These are phyloP conservation scores for Palythoa grandis DNA, from an alignment of 92 coral and sea anemone species.

Conservation along the genomic window DNA sequence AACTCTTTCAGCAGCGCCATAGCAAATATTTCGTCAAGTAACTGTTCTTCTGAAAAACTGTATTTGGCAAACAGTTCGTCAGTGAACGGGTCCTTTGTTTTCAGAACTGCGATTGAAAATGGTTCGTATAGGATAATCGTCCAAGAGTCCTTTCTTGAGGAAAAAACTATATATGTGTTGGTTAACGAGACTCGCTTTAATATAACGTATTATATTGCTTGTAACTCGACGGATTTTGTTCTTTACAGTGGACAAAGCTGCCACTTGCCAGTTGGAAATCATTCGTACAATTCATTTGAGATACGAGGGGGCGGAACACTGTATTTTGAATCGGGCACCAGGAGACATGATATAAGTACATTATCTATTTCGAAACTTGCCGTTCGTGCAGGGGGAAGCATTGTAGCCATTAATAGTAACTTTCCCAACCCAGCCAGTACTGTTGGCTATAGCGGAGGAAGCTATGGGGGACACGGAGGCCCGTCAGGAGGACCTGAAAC, in stretches of 20 bases:
- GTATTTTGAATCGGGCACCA: conserved; percentile 47
- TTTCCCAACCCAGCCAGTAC: conserved; percentile 15
- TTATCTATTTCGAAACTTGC: conserved; percentile 44
- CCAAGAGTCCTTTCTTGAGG: conserved; percentile 52
- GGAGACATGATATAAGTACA: conserved; percentile 21
- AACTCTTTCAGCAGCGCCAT: conserved; percentile 3
- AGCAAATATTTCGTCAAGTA: conserved; percentile 17
- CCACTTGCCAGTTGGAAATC: conserved; percentile 46
- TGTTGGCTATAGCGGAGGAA: conserved; percentile 46
- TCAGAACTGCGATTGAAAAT: conserved; percentile 31
- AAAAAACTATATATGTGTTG: conserved; percentile 41
- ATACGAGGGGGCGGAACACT: conserved; percentile 53
- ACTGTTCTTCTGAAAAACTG: conserved; percentile 21
- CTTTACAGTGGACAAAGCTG: conserved; percentile 67
- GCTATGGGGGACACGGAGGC: conserved; percentile 62
- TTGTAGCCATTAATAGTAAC: conserved; percentile 44
- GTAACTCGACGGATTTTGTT: conserved; percentile 60
- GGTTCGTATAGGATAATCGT: conserved; percentile 55
- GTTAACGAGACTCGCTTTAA: conserved; percentile 60
- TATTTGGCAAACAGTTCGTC: conserved; percentile 25
- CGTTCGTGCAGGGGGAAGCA: conserved; percentile 49
- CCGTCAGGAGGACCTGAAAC: conserved; percentile 45
- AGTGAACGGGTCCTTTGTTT: conserved; percentile 31
- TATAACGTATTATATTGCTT: conserved; percentile 63
- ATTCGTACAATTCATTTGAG: conserved; percentile 55